Evolutionary conservation across 2,797 vertebrate genomes (phyloP).

Genomic region (Catostomus latipinnis): DNA sequence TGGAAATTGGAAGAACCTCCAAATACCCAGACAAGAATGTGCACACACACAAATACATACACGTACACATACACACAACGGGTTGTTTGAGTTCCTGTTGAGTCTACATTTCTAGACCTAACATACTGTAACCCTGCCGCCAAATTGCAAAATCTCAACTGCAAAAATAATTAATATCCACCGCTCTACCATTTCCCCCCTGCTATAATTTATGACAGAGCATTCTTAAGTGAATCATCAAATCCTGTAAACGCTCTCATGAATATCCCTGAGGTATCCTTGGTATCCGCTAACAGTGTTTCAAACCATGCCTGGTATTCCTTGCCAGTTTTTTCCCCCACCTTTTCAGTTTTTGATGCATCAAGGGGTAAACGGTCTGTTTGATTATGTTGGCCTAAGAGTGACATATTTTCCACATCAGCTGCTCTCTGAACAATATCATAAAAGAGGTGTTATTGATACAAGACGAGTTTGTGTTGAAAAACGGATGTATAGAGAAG

Average conservation of each 20-base stretch:
- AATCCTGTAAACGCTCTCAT: conserved; percentile 37
- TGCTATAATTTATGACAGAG: conserved; percentile 40
- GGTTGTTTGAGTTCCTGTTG: conserved; percentile 54
- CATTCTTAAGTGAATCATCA: conserved; percentile 39
- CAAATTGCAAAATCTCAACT: conserved; percentile 44
- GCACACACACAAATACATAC: conserved; percentile 22
- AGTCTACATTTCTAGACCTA: conserved; percentile 48
- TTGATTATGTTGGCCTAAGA: conserved; percentile 50
- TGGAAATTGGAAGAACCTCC: conserved; percentile 32
- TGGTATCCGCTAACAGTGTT: conserved; percentile 54
- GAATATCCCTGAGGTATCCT: conserved; percentile 55
- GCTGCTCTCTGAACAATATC: conserved; percentile 52
- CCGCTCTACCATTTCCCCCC: conserved; percentile 15
- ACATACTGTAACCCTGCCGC: conserved; percentile 20
- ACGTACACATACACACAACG: conserved; percentile 28
- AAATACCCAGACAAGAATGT: conserved; percentile 48
- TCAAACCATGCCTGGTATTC: conserved; percentile 50
- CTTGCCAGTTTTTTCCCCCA: conserved; percentile 44
- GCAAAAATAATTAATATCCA: conserved; percentile 45
- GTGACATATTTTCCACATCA: conserved; percentile 54
- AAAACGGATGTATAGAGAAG: conserved; percentile 30
- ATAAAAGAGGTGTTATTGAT: conserved; percentile 54
- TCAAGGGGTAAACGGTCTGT: conserved; percentile 33
- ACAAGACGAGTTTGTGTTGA: conserved; percentile 52
- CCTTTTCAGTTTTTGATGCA: conserved; percentile 28